Evolutionary conservation across 2,113 vertebrate species (phyloP).

Genomic region (Oriolus oriolus): DNA sequence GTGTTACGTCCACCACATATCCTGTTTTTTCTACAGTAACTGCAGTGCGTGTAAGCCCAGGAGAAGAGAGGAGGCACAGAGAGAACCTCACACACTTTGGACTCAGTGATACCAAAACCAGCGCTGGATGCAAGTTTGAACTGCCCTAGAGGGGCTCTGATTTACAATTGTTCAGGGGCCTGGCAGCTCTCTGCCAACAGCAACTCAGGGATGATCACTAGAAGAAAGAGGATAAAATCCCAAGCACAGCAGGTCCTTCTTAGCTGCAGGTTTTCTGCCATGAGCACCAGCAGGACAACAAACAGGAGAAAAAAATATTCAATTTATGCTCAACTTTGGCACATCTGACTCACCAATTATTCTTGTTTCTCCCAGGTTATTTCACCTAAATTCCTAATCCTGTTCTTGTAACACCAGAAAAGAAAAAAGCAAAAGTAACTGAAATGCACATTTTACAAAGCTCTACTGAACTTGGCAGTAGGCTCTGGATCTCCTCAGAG

Average conservation of each 20-base stretch:
- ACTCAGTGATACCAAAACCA: not conserved
- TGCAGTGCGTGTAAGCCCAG: not conserved
- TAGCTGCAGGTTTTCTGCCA: not conserved
- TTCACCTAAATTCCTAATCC: not conserved
- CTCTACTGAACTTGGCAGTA: not conserved
- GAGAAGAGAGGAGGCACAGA: not conserved
- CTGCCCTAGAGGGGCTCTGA: not conserved
- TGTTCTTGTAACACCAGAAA: not conserved
- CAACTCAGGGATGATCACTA: not conserved
- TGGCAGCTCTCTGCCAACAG: not conserved
- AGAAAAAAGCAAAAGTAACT: not conserved
- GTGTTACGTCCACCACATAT: not conserved
- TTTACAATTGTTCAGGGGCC: not conserved
- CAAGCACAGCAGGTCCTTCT: not conserved
- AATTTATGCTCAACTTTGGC: not conserved
- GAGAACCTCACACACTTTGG: not conserved
- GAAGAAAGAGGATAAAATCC: not conserved
- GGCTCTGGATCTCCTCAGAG: not conserved
- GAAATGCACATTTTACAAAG: not conserved
- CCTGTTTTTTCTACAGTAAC: not conserved
- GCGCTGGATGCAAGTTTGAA: not conserved
- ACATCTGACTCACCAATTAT: not conserved
- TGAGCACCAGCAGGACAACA: not conserved
- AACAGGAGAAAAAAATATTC: not conserved
- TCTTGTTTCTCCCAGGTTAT: not conserved